phyloP scores from a whole-genome alignment of 2,113 vertebrate species.

The Macrotus californicus region DNA sequence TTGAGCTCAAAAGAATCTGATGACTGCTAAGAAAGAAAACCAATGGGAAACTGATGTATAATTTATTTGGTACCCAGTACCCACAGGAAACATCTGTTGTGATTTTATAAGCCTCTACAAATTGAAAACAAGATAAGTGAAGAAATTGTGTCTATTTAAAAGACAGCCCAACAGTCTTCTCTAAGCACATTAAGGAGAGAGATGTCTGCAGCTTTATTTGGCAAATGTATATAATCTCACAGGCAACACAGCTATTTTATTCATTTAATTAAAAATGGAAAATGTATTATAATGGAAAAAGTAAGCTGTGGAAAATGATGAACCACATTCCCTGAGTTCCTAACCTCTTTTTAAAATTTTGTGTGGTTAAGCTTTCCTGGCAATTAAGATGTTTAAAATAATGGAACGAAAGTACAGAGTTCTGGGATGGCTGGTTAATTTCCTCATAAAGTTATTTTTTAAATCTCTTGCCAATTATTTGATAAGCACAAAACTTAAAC shows the following conservation, averaged over 20 bases:
- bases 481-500: slow-evolving; percentile 72
- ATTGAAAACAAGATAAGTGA: slow-evolving; percentile 64
- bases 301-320: slow-evolving; percentile 50
- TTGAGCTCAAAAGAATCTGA: slow-evolving; percentile 48
- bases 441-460: slow-evolving; percentile 65
- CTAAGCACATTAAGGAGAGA: slow-evolving; percentile 58
- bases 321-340: slow-evolving; percentile 1
- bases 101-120: slow-evolving; percentile 68
- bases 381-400: slow-evolving; percentile 71
- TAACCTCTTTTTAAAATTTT: slow-evolving; percentile 33
- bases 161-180: slow-evolving; percentile 34
- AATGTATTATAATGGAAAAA: slow-evolving; percentile 63
- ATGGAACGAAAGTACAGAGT: slow-evolving; percentile 38
- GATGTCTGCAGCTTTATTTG: slow-evolving; percentile 64
- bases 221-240: slow-evolving; percentile 64
- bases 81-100: slow-evolving; percentile 67
- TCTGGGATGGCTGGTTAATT: slow-evolving; percentile 61
- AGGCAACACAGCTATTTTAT: slow-evolving; percentile 50
- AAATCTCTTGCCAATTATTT: slow-evolving; percentile 59
- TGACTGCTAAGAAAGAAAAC: slow-evolving; percentile 53
- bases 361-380: slow-evolving; percentile 40
- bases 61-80: slow-evolving; percentile 63
- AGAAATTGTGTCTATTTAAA: slow-evolving; percentile 69
- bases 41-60: slow-evolving; percentile 59
- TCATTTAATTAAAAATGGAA: slow-evolving; percentile 69